Evolutionary conservation across 2,113 vertebrate genomes (phyloP).

Genomic region (Tylochromis polylepis): DNA sequence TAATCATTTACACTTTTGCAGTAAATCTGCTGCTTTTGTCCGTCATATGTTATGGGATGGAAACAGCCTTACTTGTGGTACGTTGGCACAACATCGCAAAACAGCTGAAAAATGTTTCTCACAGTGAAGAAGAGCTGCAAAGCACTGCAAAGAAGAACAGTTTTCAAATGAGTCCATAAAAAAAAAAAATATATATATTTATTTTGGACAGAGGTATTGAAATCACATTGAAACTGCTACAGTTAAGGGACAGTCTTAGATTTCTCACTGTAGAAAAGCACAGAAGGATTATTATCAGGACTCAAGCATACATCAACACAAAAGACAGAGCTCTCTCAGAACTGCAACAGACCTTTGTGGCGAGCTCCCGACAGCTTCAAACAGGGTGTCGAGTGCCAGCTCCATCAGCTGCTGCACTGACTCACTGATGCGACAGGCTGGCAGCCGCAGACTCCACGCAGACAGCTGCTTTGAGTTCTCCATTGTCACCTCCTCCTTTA

Average conservation of each 20-base stretch:
- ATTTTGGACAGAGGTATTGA: not conserved
- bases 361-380: conserved; percentile 84
- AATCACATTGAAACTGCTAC: not conserved
- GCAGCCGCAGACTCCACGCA: conserved; percentile 78
- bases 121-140: conserved; percentile 92
- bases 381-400: conserved; percentile 84
- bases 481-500: conserved; percentile 40
- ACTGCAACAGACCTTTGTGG: conserved; percentile 78
- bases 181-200: too few relatives aligned
- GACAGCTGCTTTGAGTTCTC: conserved; percentile 76
- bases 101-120: conserved; percentile 95
- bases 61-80: conserved; percentile 87
- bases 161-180: not conserved
- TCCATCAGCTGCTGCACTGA: conserved; percentile 89
- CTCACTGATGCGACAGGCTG: conserved; percentile 86
- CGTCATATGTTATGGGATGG: rapidly evolving
- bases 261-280: not conserved
- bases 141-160: conserved; percentile 67
- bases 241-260: not conserved
- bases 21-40: not conserved
- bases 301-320: not conserved
- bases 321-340: not conserved
- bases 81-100: conserved; percentile 92
- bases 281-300: not conserved
- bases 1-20: not conserved